Conservation (phyloP, 2,797 vertebrate species). For the Leptoclinus maculatus region DNA sequence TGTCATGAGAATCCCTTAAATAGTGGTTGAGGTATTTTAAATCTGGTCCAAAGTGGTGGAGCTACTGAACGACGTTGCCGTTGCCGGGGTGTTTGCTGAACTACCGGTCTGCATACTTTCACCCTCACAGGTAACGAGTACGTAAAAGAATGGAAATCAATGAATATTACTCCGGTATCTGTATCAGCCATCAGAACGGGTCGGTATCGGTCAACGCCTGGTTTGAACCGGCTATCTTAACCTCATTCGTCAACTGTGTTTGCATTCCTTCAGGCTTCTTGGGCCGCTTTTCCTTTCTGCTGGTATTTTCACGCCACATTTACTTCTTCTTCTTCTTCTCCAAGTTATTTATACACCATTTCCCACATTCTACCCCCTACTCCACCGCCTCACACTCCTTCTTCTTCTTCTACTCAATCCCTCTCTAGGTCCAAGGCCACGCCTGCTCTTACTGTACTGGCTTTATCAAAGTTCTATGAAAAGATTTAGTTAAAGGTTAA, state of each 20-base stretch:
- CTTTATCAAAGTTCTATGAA: slow-evolving; percentile 49
- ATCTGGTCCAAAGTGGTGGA: no score
- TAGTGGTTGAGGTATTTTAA: no score
- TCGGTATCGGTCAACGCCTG: background rate
- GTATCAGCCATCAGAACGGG: background rate
- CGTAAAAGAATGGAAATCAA: background rate
- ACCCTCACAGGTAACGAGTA: background rate
- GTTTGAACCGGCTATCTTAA: background rate
- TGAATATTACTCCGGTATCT: background rate
- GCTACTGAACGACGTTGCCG: no score
- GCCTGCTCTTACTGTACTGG: slow-evolving; percentile 50
- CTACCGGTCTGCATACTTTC: background rate
- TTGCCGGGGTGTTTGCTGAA: background rate
- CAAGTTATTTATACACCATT: slow-evolving; percentile 1
- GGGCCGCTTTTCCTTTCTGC: slow-evolving; percentile 1
- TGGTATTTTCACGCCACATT: slow-evolving; percentile 14
- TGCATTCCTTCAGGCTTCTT: slow-evolving; percentile 25
- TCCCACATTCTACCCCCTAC: slow-evolving; percentile 7
- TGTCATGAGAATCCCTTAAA: background rate
- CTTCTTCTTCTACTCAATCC: background rate
- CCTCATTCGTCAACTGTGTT: slow-evolving; percentile 33
- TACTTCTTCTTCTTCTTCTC: background rate
- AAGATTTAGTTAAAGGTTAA: slow-evolving; percentile 78
- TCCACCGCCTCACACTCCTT: background rate
- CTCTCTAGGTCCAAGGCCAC: slow-evolving; percentile 56